A percentile compares a stretch with the other conserved stretches of the same genome.
Evolutionary conservation across 2,797 vertebrate genomes (phyloP).

Genomic region (Eospalax fontanierii): DNA sequence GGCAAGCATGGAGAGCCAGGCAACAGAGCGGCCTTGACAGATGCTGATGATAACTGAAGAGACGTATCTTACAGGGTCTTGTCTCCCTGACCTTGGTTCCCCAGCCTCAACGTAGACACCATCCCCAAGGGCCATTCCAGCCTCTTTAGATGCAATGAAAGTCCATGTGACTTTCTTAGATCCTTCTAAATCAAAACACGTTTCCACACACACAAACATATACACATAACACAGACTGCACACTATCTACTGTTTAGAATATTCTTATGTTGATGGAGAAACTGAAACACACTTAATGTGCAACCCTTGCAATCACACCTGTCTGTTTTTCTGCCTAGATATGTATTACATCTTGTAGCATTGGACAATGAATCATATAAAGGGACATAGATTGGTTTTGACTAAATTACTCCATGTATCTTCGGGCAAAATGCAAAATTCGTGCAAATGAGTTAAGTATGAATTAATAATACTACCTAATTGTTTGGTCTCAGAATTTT

Average conservation of each 20-base stretch:
- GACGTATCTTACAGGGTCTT: neutral
- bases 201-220: rapidly evolving
- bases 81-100: neutral
- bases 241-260: neutral
- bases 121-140: neutral
- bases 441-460: neutral
- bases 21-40: constrained; percentile 63
- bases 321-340: neutral
- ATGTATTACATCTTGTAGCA: neutral
- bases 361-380: constrained; percentile 18
- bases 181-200: neutral
- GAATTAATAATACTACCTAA: neutral
- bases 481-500: neutral
- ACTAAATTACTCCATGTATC: neutral
- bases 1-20: constrained; percentile 82
- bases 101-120: neutral
- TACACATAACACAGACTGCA: neutral
- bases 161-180: neutral
- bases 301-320: neutral
- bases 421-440: neutral
- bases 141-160: neutral
- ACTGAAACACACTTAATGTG: neutral
- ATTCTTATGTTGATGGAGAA: neutral
- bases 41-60: constrained; percentile 77
- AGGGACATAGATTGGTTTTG: neutral